Percentiles rank a stretch among this genome's conserved stretches.
Evolutionary conservation across 2,888 invertebrate species (phyloP).

Genomic region (Pachydiplax longipennis): DNA sequence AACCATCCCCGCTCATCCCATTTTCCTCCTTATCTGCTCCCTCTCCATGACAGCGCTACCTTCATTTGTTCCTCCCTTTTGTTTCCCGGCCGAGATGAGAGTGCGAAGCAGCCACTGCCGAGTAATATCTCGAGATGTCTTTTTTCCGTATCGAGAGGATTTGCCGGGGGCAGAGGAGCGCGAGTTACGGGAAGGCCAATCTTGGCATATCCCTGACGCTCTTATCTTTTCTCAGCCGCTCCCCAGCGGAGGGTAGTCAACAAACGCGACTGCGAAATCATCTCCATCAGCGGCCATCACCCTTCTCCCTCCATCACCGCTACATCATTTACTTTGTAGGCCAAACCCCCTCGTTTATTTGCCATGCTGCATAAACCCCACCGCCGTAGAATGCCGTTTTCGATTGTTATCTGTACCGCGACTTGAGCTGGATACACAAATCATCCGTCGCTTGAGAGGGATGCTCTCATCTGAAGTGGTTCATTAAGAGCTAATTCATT

Average conservation of each 20-base stretch:
- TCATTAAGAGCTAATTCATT: no score
- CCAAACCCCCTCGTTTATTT: neutral
- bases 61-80: conserved; percentile 35
- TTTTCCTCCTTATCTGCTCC: neutral
- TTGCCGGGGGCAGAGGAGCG: neutral
- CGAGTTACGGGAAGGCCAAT: neutral
- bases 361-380: neutral
- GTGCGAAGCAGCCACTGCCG: neutral
- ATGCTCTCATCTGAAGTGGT: no score
- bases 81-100: conserved; percentile 17
- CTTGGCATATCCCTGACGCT: no score
- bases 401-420: no score
- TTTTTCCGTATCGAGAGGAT: neutral
- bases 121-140: conserved; percentile 12
- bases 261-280: neutral
- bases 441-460: no score
- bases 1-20: neutral
- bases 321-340: neutral
- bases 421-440: no score
- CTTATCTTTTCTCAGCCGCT: no score
- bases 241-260: neutral
- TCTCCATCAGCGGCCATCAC: neutral
- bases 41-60: neutral
- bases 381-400: neutral
- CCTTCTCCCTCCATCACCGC: neutral